These are phyloP conservation scores for Varroa destructor DNA, from an alignment of 1,140 invertebrate species.

Conservation along the genomic window DNA sequence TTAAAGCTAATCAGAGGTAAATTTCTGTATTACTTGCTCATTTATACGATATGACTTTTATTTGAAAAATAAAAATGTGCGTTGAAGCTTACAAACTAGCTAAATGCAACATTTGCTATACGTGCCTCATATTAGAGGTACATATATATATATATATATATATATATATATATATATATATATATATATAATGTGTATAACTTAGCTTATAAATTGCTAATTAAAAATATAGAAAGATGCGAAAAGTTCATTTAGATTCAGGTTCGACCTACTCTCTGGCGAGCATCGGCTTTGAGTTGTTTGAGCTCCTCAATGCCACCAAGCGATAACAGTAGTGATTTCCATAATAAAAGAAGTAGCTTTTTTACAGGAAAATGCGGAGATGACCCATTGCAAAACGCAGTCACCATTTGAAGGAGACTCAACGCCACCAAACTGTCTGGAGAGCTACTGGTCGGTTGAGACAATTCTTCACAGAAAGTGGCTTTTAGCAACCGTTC, in stretches of 20 bases:
- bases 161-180: too few relatives aligned
- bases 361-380: conserved; percentile 97
- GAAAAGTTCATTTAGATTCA: too few relatives aligned
- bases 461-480: conserved; percentile 21
- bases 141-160: too few relatives aligned
- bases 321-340: conserved; percentile 72
- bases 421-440: conserved; percentile 77
- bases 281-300: conserved; percentile 57
- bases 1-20: too few relatives aligned
- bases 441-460: conserved; percentile 39
- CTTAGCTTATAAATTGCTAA: too few relatives aligned
- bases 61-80: too few relatives aligned
- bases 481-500: neutral
- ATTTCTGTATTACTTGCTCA: too few relatives aligned
- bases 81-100: neutral
- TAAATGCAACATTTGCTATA: neutral
- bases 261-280: conserved; percentile 45
- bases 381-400: conserved; percentile 80
- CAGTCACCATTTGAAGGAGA: conserved; percentile 79
- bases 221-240: too few relatives aligned
- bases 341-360: conserved; percentile 88
- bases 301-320: conserved; percentile 71
- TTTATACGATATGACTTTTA: too few relatives aligned
- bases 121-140: neutral
- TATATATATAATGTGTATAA: too few relatives aligned